Conservation (phyloP, 2,113 vertebrate species). For the Amia ocellicauda region DNA sequence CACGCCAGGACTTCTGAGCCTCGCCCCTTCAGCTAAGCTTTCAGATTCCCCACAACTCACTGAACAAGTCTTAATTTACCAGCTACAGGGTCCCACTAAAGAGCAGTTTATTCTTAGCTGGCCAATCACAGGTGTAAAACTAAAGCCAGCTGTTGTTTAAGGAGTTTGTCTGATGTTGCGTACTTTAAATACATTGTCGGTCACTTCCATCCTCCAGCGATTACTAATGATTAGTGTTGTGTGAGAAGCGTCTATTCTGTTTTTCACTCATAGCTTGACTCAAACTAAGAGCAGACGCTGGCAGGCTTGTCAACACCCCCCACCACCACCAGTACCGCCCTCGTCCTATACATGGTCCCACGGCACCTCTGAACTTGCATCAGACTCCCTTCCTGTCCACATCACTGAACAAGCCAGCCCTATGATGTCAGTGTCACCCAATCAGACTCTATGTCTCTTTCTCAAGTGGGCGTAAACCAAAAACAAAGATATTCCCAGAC, state of each 20-base stretch:
- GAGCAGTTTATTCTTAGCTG: too few relatives aligned
- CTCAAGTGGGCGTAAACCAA: background rate
- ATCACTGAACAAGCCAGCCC: slow-evolving; percentile 24
- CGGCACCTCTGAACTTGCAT: slow-evolving; percentile 32
- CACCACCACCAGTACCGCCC: background rate
- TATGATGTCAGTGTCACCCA: slow-evolving; percentile 33
- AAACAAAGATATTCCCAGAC: slow-evolving; percentile 2
- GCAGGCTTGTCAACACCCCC: slow-evolving; percentile 3
- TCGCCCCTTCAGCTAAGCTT: too few relatives aligned
- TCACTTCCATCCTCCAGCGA: too few relatives aligned
- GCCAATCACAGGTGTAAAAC: too few relatives aligned
- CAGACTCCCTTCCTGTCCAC: slow-evolving; percentile 42
- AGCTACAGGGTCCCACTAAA: too few relatives aligned
- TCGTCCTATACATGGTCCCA: background rate
- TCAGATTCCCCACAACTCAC: too few relatives aligned
- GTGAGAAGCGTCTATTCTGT: too few relatives aligned
- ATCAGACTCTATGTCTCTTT: slow-evolving; percentile 19
- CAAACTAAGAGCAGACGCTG: background rate
- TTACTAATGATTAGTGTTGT: background rate
- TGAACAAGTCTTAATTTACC: too few relatives aligned
- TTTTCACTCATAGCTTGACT: background rate
- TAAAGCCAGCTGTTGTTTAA: background rate
- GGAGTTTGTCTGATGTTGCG: background rate
- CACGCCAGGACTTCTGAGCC: background rate
- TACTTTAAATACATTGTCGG: background rate